These are phyloP conservation scores for Ophraella communa DNA, from an alignment of 2,888 invertebrate species.

Conservation along the genomic window DNA sequence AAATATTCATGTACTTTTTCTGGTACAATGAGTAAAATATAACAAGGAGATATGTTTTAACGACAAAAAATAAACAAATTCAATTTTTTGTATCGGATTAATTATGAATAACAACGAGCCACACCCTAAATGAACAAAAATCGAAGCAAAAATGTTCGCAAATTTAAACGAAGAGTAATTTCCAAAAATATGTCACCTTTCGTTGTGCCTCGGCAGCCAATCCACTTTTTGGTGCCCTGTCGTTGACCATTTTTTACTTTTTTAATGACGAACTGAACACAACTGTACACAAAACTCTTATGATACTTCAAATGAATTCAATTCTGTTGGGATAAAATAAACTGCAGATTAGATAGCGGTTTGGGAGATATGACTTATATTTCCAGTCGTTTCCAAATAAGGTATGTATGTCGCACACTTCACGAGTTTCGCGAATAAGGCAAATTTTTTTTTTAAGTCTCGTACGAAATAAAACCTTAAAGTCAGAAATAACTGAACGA, in stretches of 20 bases:
- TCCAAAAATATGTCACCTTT: no score
- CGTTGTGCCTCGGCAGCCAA: background rate
- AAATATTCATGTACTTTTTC: no score
- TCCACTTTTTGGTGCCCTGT: slow-evolving; percentile 5
- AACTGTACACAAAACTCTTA: background rate
- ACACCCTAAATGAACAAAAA: background rate
- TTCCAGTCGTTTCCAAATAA: background rate
- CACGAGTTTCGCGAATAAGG: background rate
- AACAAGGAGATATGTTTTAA: no score
- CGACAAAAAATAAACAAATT: no score
- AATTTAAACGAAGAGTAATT: no score
- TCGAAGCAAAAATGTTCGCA: background rate
- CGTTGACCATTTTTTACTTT: background rate
- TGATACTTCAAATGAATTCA: background rate
- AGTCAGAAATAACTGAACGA: background rate
- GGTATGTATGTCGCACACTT: background rate
- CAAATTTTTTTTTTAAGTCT: background rate
- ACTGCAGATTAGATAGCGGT: background rate
- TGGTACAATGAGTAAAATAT: no score
- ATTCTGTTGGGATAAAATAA: background rate
- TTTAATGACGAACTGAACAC: background rate
- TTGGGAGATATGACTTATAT: background rate
- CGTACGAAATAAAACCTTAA: background rate
- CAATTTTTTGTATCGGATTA: no score
- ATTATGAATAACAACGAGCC: no score